These are phyloP conservation scores for Mystacornis crossleyi DNA, from an alignment of 2,113 vertebrate species.

Conservation along the genomic window DNA sequence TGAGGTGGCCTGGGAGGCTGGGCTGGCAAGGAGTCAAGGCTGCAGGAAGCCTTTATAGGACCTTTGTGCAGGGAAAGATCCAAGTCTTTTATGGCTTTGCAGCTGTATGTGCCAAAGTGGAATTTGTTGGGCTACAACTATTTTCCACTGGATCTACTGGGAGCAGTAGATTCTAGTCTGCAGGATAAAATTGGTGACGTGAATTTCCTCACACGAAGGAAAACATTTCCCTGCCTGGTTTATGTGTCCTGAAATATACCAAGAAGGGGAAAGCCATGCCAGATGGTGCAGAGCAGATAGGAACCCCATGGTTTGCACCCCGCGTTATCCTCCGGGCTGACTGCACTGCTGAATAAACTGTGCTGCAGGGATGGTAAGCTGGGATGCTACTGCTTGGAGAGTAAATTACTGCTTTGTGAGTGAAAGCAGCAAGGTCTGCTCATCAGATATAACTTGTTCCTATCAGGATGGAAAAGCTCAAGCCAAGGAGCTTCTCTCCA, in stretches of 20 bases:
- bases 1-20: not conserved
- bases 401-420: not conserved
- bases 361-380: not conserved
- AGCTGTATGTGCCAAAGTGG: not conserved
- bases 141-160: slow-evolving; percentile 23
- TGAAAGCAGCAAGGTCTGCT: not conserved
- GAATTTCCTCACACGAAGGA: not conserved
- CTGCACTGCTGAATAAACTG: not conserved
- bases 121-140: not conserved
- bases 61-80: not conserved
- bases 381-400: not conserved
- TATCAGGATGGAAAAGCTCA: not conserved
- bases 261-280: not conserved
- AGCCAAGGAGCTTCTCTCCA: slow-evolving; percentile 3
- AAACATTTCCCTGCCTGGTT: not conserved
- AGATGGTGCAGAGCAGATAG: not conserved
- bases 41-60: slow-evolving; percentile 6
- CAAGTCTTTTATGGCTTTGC: not conserved
- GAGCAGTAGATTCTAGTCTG: not conserved
- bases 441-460: slow-evolving; percentile 17
- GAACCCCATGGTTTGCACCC: not conserved
- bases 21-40: not conserved
- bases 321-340: not conserved
- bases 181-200: not conserved
- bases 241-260: not conserved